Percentiles rank a stretch among this genome's conserved stretches.
Conservation (phyloP, 2,888 invertebrate genomes). For the Mimachlamys varia region DNA sequence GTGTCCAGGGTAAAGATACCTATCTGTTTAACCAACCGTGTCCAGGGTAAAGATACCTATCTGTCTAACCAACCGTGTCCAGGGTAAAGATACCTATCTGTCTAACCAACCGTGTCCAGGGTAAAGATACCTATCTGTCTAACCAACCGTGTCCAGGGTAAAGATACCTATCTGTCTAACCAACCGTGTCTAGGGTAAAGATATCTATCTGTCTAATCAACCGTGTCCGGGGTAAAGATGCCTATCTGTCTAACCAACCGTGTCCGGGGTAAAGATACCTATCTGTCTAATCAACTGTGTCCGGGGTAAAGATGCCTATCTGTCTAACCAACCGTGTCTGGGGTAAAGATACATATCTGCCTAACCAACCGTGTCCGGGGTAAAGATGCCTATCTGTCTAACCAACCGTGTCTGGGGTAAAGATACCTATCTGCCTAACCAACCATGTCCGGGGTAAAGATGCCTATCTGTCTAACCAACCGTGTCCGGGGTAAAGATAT, state of each 20-base stretch:
- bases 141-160: neutral
- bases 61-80: neutral
- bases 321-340: neutral
- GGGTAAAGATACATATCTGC: neutral
- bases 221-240: neutral
- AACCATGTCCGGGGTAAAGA: neutral
- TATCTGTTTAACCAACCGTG: neutral
- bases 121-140: neutral
- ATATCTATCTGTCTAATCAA: neutral
- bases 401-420: neutral
- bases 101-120: neutral
- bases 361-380: neutral
- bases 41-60: neutral
- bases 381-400: neutral
- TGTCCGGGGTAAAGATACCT: neutral
- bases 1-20: neutral
- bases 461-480: neutral
- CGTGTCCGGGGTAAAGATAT: neutral
- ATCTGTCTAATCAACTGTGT: slow-evolving; percentile 7
- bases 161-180: neutral
- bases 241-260: neutral
- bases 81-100: neutral
- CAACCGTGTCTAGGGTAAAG: neutral
- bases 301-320: neutral
- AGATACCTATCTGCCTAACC: neutral